Evolutionary conservation across 53 echinoderm and acorn worm species (phyloP).

Genomic region (Patiria pectinifera): DNA sequence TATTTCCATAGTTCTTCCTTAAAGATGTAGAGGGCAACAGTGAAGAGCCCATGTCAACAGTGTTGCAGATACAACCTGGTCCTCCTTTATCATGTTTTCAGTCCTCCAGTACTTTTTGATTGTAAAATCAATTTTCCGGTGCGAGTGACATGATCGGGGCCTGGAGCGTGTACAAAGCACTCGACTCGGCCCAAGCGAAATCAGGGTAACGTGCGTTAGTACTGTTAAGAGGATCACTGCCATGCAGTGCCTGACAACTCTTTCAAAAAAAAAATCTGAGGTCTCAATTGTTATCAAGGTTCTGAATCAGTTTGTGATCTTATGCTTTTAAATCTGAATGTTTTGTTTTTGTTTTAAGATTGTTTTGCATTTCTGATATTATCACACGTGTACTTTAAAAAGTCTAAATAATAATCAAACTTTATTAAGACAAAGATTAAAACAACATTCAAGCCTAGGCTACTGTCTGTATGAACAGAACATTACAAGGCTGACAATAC

Average conservation of each 20-base stretch:
- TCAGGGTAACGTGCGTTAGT: not conserved
- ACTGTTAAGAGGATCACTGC: not conserved
- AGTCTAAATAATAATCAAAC: not conserved
- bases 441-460: not conserved
- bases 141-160: constrained; percentile 22
- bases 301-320: not conserved
- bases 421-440: not conserved
- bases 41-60: not conserved
- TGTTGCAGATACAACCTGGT: not conserved
- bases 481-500: no score
- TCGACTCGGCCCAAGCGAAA: constrained; percentile 5
- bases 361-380: no score
- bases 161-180: constrained; percentile 17
- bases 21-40: not conserved
- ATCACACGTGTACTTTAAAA: not conserved
- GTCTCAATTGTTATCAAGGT: not conserved
- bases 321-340: not conserved
- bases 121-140: constrained; percentile 44
- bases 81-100: constrained; percentile 1
- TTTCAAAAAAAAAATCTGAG: not conserved
- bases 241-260: not conserved
- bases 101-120: constrained; percentile 13
- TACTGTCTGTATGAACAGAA: no score
- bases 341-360: not conserved
- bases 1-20: not conserved